Percentiles rank a stretch among this genome's conserved stretches.
Evolutionary conservation across 2,797 vertebrate species (phyloP).

Genomic region (Aplochiton taeniatus): DNA sequence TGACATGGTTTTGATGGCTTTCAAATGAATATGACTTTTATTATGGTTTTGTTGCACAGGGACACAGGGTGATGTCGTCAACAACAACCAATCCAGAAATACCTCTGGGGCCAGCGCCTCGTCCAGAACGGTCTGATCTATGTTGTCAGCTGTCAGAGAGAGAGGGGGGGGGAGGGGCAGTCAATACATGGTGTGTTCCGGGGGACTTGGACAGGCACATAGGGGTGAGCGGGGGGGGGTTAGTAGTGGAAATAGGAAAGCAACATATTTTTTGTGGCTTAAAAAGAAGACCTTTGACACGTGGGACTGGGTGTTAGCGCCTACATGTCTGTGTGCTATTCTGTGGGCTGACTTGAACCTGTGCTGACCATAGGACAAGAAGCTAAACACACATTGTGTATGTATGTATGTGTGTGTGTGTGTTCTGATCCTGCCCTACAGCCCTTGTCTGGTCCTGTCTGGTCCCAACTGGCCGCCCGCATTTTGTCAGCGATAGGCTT

Average conservation of each 20-base stretch:
- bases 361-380: background rate
- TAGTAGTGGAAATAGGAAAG: too few relatives aligned
- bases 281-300: background rate
- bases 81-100: too few relatives aligned
- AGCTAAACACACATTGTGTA: background rate
- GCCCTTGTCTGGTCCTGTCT: background rate
- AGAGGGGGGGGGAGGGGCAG: too few relatives aligned
- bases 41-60: too few relatives aligned
- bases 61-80: too few relatives aligned
- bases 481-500: constrained; percentile 10
- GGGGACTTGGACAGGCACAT: too few relatives aligned
- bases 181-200: too few relatives aligned
- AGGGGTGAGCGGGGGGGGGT: too few relatives aligned
- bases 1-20: too few relatives aligned
- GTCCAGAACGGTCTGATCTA: background rate
- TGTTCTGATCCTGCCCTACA: background rate
- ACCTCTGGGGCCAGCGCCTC: background rate
- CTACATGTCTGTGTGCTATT: constrained; percentile 8
- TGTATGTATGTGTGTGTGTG: constrained; percentile 11
- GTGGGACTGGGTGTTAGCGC: constrained; percentile 14
- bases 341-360: background rate
- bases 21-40: too few relatives aligned
- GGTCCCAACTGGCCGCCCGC: constrained; percentile 18
- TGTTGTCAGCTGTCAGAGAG: background rate
- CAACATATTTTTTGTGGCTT: too few relatives aligned